phyloP scores from a whole-genome alignment of 2,797 vertebrate species.

The Lutjanus argentimaculatus region DNA sequence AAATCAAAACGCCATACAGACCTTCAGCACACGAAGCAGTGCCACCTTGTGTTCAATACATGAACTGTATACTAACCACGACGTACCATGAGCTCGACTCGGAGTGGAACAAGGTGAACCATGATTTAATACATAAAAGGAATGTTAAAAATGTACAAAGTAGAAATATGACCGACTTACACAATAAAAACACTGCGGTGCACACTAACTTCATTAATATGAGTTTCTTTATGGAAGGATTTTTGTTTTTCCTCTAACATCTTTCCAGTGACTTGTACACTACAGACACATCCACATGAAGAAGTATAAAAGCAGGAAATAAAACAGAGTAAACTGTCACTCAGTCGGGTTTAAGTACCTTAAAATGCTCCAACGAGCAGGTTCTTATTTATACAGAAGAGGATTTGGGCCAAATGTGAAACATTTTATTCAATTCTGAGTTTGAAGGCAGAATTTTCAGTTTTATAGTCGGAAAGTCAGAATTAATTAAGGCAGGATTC shows the following conservation, averaged over 20 bases:
- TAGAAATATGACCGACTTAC: slow-evolving; percentile 17
- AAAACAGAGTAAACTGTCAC: slow-evolving; percentile 31
- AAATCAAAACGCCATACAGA: slow-evolving; percentile 18
- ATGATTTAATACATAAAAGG: slow-evolving; percentile 53
- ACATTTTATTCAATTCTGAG: too few species aligned
- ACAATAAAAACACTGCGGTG: slow-evolving; percentile 39
- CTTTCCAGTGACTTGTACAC: slow-evolving; percentile 70
- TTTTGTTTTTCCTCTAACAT: slow-evolving; percentile 46
- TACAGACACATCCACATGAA: slow-evolving; percentile 44
- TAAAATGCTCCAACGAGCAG: slow-evolving; percentile 21
- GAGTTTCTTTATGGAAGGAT: slow-evolving; percentile 40
- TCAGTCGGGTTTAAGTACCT: slow-evolving; percentile 49
- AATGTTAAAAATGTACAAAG: slow-evolving; percentile 69
- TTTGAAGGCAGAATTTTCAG: too few species aligned
- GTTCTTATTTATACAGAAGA: not conserved
- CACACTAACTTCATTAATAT: slow-evolving; percentile 38
- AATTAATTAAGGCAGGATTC: too few species aligned
- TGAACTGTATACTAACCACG: slow-evolving; percentile 31
- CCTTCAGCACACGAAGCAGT: slow-evolving; percentile 31
- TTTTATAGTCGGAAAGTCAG: too few species aligned
- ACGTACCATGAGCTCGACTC: not conserved
- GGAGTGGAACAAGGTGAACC: slow-evolving; percentile 24
- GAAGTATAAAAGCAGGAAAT: slow-evolving; percentile 43
- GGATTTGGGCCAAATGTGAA: too few species aligned
- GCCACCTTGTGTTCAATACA: slow-evolving; percentile 54